Conservation (phyloP, 2,797 vertebrate genomes). For the Pseudocheirus occidentalis region DNA sequence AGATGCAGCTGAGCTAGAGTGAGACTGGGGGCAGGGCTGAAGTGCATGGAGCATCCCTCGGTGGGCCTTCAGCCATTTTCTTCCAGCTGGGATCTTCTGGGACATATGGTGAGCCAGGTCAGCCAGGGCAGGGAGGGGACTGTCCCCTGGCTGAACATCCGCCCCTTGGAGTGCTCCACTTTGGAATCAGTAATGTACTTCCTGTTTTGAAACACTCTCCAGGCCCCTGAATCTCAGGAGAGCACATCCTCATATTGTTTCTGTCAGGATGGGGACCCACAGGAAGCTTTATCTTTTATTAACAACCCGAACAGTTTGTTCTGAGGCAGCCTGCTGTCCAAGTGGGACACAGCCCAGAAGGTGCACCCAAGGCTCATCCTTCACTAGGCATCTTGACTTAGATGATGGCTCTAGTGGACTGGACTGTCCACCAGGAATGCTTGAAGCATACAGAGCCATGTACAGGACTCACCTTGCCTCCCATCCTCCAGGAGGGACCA, state of each 20-base stretch:
- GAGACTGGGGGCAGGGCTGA: not conserved
- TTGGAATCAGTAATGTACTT: slow-evolving; percentile 59
- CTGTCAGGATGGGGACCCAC: slow-evolving; percentile 63
- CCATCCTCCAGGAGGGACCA: not conserved
- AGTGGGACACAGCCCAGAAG: slow-evolving; percentile 25
- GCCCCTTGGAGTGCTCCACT: slow-evolving; percentile 34
- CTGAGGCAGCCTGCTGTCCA: slow-evolving; percentile 17
- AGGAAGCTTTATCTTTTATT: slow-evolving; percentile 67
- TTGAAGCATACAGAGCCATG: not conserved
- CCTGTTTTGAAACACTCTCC: slow-evolving; percentile 62
- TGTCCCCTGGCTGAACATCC: slow-evolving; percentile 52
- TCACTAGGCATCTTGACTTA: not conserved
- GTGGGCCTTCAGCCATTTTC: slow-evolving; percentile 13
- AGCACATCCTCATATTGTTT: slow-evolving; percentile 64
- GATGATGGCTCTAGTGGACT: not conserved
- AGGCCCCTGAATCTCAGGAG: slow-evolving; percentile 46
- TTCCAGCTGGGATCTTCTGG: slow-evolving; percentile 24
- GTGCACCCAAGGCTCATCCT: not conserved
- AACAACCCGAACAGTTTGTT: slow-evolving; percentile 34
- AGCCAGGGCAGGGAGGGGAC: not conserved
- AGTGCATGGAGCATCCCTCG: not conserved
- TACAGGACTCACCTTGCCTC: not conserved
- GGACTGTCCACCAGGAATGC: not conserved
- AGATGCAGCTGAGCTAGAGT: not conserved
- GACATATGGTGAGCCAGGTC: not conserved